Percentiles rank a stretch among this genome's conserved stretches.
Conservation (phyloP, 2,888 invertebrate species). For the Lottia gigantea region DNA sequence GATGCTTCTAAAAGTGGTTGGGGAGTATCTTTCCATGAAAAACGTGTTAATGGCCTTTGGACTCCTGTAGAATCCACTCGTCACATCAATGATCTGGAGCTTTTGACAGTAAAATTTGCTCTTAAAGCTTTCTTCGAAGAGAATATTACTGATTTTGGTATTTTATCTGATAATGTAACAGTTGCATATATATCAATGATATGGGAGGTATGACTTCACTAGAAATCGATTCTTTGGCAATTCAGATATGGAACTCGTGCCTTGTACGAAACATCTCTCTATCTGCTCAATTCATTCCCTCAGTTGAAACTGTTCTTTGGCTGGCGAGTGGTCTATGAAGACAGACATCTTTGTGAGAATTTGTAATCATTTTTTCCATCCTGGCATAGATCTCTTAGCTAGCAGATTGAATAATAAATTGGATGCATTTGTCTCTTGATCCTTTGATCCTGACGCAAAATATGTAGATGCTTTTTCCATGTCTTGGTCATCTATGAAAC, state of each 20-base stretch:
- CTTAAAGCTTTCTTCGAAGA: not conserved
- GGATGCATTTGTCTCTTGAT: conserved; percentile 28
- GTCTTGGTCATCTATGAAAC: conserved; percentile 19
- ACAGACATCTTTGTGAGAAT: conserved; percentile 10
- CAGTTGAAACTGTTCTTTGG: not conserved
- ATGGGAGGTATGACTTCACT: conserved; percentile 14
- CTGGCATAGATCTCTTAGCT: conserved; percentile 34
- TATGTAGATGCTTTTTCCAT: conserved; percentile 31
- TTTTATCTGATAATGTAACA: conserved; percentile 12
- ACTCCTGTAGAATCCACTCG: not conserved
- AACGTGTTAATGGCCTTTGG: conserved; percentile 12
- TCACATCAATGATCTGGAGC: conserved; percentile 23
- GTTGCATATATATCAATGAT: not conserved
- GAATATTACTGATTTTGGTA: not conserved
- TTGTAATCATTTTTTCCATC: conserved; percentile 24
- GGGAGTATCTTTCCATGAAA: conserved; percentile 8
- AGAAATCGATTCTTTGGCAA: not conserved
- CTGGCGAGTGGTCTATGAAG: conserved; percentile 16
- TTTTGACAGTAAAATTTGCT: conserved; percentile 12
- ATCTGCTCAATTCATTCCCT: not conserved
- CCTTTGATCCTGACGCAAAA: conserved; percentile 22
- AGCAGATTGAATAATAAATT: conserved; percentile 18
- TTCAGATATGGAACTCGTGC: conserved; percentile 17
- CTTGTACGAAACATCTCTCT: not conserved
- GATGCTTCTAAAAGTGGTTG: conserved; percentile 17